phyloP scores from a whole-genome alignment of 1,140 invertebrate genomes.

The Drosophila sucinea region DNA sequence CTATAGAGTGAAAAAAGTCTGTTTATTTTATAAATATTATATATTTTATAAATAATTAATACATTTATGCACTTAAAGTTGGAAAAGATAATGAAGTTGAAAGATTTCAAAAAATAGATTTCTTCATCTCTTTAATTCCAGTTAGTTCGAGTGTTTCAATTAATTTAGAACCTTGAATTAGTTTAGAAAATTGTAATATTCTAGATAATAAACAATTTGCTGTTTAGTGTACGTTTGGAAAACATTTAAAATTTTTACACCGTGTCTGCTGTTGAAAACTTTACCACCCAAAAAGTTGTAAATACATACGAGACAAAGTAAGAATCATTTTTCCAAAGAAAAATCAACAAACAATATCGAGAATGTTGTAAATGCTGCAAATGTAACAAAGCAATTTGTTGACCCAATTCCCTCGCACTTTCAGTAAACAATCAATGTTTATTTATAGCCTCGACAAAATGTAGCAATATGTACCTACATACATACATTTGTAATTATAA shows the following conservation, averaged over 20 bases:
- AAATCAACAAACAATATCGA: conserved; percentile 26
- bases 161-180: not conserved
- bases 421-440: conserved; percentile 49
- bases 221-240: not conserved
- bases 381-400: conserved; percentile 44
- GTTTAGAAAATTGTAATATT: not conserved
- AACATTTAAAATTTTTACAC: conserved; percentile 17
- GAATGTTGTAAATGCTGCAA: conserved; percentile 18
- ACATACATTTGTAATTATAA: conserved; percentile 19
- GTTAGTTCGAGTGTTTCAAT: not conserved
- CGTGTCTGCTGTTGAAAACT: conserved; percentile 34
- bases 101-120: too few species aligned
- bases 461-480: not conserved
- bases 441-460: conserved; percentile 17
- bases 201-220: conserved; percentile 19
- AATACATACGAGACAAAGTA: not conserved
- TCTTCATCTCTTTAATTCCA: not conserved
- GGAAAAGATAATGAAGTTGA: not conserved
- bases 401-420: conserved; percentile 41
- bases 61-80: conserved; percentile 1
- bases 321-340: conserved; percentile 3
- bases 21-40: too few species aligned
- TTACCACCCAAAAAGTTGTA: conserved; percentile 20
- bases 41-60: too few species aligned
- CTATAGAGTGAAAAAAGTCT: too few species aligned